Evolutionary conservation across 2,797 vertebrate species (phyloP).

Genomic region (Kryptolebias ocellatus): DNA sequence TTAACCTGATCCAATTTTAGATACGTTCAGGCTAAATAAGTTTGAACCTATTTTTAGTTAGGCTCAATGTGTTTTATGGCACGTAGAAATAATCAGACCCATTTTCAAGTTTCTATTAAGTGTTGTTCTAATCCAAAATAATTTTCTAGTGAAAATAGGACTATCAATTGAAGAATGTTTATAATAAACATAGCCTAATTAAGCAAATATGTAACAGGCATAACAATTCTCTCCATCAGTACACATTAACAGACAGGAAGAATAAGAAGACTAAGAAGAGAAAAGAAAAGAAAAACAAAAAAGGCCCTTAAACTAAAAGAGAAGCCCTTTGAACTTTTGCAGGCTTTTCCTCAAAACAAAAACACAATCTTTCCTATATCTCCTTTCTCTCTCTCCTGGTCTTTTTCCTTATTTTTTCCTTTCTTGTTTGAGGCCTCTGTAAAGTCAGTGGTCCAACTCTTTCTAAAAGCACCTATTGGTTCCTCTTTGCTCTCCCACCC

Average conservation of each 20-base stretch:
- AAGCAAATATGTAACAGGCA: too few species aligned
- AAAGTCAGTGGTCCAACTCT: slow-evolving; percentile 73
- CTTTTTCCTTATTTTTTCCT: slow-evolving; percentile 44
- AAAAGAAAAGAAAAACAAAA: slow-evolving; percentile 46
- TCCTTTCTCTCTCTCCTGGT: slow-evolving; percentile 57
- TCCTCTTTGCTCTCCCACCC: slow-evolving; percentile 75
- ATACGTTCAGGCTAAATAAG: too few species aligned
- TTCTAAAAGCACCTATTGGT: slow-evolving; percentile 70
- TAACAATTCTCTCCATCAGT: too few species aligned
- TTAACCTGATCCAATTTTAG: too few species aligned
- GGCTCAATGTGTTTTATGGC: too few species aligned
- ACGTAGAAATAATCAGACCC: too few species aligned
- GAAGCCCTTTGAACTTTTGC: slow-evolving; percentile 72
- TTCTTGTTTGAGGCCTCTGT: slow-evolving; percentile 68
- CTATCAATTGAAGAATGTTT: too few species aligned
- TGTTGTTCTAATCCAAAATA: too few species aligned
- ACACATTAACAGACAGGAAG: slow-evolving; percentile 50
- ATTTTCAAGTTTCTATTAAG: too few species aligned
- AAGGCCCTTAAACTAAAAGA: slow-evolving; percentile 61
- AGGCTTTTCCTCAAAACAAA: slow-evolving; percentile 70
- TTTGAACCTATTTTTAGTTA: too few species aligned
- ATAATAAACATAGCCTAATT: too few species aligned
- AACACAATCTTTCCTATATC: slow-evolving; percentile 73
- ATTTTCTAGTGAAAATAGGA: too few species aligned
- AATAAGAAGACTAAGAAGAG: slow-evolving; percentile 43